Evolutionary conservation across 1,140 invertebrate genomes (phyloP).

Genomic region (Nephotettix cincticeps): DNA sequence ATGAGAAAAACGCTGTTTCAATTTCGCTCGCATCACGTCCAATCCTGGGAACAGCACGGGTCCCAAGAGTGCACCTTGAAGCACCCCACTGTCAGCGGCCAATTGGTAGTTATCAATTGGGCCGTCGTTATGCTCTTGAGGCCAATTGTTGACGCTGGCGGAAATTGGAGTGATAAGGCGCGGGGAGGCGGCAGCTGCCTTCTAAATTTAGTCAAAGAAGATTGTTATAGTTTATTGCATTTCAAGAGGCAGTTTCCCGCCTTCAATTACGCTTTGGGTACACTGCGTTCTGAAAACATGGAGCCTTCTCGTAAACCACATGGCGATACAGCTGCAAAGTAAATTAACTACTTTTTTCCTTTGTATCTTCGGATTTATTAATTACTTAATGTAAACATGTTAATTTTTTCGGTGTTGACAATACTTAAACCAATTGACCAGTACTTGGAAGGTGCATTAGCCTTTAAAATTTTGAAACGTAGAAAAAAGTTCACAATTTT

Average conservation of each 20-base stretch:
- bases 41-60: background rate
- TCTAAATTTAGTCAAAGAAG: conserved; percentile 26
- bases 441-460: too few relatives aligned
- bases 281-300: background rate
- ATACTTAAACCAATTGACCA: too few relatives aligned
- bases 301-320: background rate
- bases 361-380: too few relatives aligned
- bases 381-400: too few relatives aligned
- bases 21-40: too few relatives aligned
- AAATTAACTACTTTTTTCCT: too few relatives aligned
- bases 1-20: too few relatives aligned
- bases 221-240: conserved; percentile 24
- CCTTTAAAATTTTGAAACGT: too few relatives aligned
- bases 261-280: conserved; percentile 5
- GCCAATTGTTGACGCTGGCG: conserved; percentile 14
- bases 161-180: conserved; percentile 17
- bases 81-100: background rate
- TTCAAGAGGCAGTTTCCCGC: conserved; percentile 21
- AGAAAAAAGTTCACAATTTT: too few relatives aligned
- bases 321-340: too few relatives aligned
- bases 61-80: background rate
- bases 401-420: too few relatives aligned
- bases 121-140: conserved; percentile 14
- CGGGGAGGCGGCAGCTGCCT: conserved; percentile 7
- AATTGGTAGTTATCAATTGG: conserved; percentile 18